Evolutionary conservation across 2,888 invertebrate genomes (phyloP).

Genomic region (Mamestra brassicae): DNA sequence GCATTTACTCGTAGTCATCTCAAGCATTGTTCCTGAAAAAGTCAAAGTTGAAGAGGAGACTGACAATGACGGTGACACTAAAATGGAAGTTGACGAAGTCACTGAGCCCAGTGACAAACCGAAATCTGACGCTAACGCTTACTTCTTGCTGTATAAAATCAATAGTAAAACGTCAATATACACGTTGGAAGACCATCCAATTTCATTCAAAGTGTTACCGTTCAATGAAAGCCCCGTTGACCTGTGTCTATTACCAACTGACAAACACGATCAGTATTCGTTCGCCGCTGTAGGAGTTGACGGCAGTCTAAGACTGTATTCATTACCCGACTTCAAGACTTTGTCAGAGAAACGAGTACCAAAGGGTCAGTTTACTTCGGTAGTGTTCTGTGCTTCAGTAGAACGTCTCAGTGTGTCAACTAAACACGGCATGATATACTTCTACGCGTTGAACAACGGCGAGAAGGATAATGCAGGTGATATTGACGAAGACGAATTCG

Average conservation of each 20-base stretch:
- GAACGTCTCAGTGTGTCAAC: constrained; percentile 97
- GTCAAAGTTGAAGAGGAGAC: constrained; percentile 78
- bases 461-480: constrained; percentile 94
- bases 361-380: constrained; percentile 94
- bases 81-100: constrained; percentile 87
- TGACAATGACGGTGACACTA: constrained; percentile 82
- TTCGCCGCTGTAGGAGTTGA: constrained; percentile 94
- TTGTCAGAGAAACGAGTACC: constrained; percentile 93
- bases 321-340: constrained; percentile 93
- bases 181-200: constrained; percentile 91
- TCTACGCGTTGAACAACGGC: constrained; percentile 94
- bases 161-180: constrained; percentile 82
- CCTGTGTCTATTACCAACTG: constrained; percentile 92
- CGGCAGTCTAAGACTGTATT: constrained; percentile 94
- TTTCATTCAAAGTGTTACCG: constrained; percentile 91
- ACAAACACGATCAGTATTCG: constrained; percentile 90
- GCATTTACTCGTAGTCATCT: constrained; percentile 92
- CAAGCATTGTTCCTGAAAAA: constrained; percentile 81
- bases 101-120: constrained; percentile 75
- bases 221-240: constrained; percentile 93
- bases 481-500: constrained; percentile 93
- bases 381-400: constrained; percentile 96
- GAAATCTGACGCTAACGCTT: constrained; percentile 80
- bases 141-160: constrained; percentile 84
- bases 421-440: constrained; percentile 94